Evolutionary conservation across 1,140 invertebrate species (phyloP).

Genomic region (Aphidius gifuensis): DNA sequence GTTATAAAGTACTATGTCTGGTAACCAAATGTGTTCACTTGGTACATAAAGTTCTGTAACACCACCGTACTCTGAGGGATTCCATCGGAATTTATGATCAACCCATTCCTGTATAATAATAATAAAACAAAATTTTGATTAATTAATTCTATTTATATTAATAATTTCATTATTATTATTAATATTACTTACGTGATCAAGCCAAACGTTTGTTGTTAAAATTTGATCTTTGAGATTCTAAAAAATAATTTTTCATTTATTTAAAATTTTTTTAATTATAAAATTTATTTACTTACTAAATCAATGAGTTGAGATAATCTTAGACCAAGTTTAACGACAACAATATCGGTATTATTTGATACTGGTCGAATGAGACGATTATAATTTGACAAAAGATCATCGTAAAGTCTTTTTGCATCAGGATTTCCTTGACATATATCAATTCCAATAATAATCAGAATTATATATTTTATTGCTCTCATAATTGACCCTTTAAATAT

Average conservation of each 20-base stretch:
- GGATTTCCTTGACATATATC: slow-evolving; percentile 64
- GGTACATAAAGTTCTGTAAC: slow-evolving; percentile 90
- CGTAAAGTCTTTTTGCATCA: slow-evolving; percentile 88
- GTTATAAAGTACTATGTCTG: slow-evolving; percentile 96
- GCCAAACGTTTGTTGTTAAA: slow-evolving; percentile 92
- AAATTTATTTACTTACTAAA: slow-evolving; percentile 63
- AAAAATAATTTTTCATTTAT: slow-evolving; percentile 40
- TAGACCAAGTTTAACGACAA: slow-evolving; percentile 87
- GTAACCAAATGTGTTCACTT: slow-evolving; percentile 91
- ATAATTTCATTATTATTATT: not conserved
- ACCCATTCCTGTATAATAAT: slow-evolving; percentile 77
- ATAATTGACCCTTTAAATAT: slow-evolving; percentile 28
- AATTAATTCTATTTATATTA: too few relatives aligned
- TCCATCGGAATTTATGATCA: slow-evolving; percentile 96
- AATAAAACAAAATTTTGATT: too few relatives aligned
- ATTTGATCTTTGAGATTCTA: slow-evolving; percentile 97
- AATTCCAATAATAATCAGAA: slow-evolving; percentile 27
- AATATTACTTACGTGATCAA: slow-evolving; percentile 80
- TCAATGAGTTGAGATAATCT: slow-evolving; percentile 93
- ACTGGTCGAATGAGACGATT: slow-evolving; percentile 93
- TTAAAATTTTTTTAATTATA: not conserved
- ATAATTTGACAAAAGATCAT: slow-evolving; percentile 94
- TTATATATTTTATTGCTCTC: slow-evolving; percentile 32
- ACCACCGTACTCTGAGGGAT: slow-evolving; percentile 91
- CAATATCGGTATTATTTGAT: slow-evolving; percentile 88